Base-by-base conservation (phyloP, 2,888 invertebrate species). In the Melinopterus prodromus region DNA sequence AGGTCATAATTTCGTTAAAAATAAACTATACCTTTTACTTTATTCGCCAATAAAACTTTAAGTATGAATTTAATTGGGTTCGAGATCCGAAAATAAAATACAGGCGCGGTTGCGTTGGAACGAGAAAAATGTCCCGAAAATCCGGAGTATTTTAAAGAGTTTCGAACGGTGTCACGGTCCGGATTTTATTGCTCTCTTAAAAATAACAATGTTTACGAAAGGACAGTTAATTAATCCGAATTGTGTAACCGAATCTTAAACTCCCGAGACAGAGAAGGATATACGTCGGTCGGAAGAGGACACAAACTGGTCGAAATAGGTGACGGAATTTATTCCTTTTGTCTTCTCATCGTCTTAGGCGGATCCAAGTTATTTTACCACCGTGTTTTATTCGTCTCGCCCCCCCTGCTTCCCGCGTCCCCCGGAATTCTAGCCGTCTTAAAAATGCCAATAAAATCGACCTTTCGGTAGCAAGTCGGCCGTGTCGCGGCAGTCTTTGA, bases 121-220 rank as follows among this genome's bases (percentile, higher is more conserved):
- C 53, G 53, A 9, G 53, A 53, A 53, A 53, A 53, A 53, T 53
- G 53, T 12, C 53, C 53, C 53, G 53, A 53, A 53, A 53, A 74
- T 74, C 37, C 36, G 35, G 37, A 36, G 37, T 74, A 74, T 74
- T 74, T 74, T 74, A 74, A 74, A 74, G 74, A 74, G 74, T 37
- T 36, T 74, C 74, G 74, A 74, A 74, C 26, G 37, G 37, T 35
- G 74, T 74, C 74, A 36, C 74, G 36, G 36, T n/a, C 36, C 26
- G 15, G 26, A 71, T 26, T 71, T 71, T 71, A 71, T 71, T 26
- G 71, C 71, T 16, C 71, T 16, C 71, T 71, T 71, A 35, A 74
- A 74, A 74, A 74, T 74, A 71, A 71, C 71, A 71, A 74, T 74
- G 74, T 74, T 74, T 74, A 71, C 53, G 53, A 53, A 53, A 53